Evolutionary conservation across 2,113 vertebrate genomes (phyloP), one percentile per base, ranked within the genome.

Genomic region (Macrotus californicus): DNA sequence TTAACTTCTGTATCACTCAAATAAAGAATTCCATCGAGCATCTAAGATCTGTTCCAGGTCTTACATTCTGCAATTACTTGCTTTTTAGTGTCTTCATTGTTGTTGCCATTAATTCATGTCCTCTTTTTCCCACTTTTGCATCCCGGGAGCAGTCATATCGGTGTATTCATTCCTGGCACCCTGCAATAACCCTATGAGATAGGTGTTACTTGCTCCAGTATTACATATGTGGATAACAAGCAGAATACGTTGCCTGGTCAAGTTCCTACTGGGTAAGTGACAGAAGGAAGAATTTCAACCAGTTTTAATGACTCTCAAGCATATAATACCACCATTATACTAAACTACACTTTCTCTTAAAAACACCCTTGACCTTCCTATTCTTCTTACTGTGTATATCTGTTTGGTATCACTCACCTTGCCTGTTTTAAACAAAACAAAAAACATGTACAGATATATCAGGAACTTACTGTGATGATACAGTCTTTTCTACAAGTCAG

Each of bases 361-460:
- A 87, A 75, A 48, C 14, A 56, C 3, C 29, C 2, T 48, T 21
- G 3, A 11, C 18, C 48, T 24, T 88, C 13, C 2, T 10, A 59
- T 83, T 91, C 87, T 10, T 82, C 24, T 92, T 14, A 31, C 24
- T 61, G 3, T 36, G 29, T 10, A 34, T 6, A 5, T 19, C 67
- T 77, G 15, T 24, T 52, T 96, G 70, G 6, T 75, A 75, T 50
- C 14, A 70, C 0, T 91, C 13, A 56, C 54, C 93, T 96, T 66
- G 39, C 36, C 75, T 96, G 39, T 83, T 97, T 94, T 79, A 61
- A 93, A 96, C 87, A 94, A 31, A 61, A 61, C 24, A 61, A 61
- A 59, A 61, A 64, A 64, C 12, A 64, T 64, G 61, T 29, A 15
- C 61, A 64, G 61, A 12, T 61, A 29, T 61, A 24, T 26, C 59